Evolutionary conservation across 2,888 invertebrate genomes (phyloP).

Genomic region (Stramonita haemastoma): DNA sequence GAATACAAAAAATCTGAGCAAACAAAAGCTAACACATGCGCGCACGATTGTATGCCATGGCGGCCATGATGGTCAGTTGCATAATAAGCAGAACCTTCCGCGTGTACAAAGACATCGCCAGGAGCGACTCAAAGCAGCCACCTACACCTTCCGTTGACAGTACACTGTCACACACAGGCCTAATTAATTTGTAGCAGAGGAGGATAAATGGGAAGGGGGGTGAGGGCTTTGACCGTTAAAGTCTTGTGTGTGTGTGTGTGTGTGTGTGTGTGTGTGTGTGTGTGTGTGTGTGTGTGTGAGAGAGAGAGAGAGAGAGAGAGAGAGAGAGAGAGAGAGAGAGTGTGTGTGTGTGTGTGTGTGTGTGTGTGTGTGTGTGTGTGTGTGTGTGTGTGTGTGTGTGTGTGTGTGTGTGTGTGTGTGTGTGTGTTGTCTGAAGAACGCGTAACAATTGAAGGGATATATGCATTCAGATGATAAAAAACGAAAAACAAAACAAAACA

Average conservation of each 20-base stretch:
- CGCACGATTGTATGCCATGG: neutral
- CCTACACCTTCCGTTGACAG: neutral
- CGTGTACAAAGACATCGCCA: neutral
- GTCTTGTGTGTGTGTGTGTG: neutral
- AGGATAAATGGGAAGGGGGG: neutral
- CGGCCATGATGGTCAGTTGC: neutral
- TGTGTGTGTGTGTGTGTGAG: too few relatives aligned
- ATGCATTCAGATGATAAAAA: too few relatives aligned
- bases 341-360: too few relatives aligned
- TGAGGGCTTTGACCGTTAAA: neutral
- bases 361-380: conserved; percentile 22
- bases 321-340: too few relatives aligned
- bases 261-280: neutral
- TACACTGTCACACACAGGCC: too few relatives aligned
- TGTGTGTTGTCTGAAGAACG: neutral
- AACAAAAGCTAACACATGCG: neutral
- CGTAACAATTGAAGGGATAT: too few relatives aligned
- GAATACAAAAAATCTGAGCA: too few relatives aligned
- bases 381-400: conserved; percentile 15
- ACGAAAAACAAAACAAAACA: too few relatives aligned
- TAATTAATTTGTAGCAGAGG: neutral
- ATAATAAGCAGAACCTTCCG: neutral
- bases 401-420: too few relatives aligned
- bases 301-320: too few relatives aligned
- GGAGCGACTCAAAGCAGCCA: neutral